A percentile compares a stretch with the other conserved stretches of the same genome.
Conservation (phyloP, 2,888 invertebrate species). For the Pachycephus smyrnensis region DNA sequence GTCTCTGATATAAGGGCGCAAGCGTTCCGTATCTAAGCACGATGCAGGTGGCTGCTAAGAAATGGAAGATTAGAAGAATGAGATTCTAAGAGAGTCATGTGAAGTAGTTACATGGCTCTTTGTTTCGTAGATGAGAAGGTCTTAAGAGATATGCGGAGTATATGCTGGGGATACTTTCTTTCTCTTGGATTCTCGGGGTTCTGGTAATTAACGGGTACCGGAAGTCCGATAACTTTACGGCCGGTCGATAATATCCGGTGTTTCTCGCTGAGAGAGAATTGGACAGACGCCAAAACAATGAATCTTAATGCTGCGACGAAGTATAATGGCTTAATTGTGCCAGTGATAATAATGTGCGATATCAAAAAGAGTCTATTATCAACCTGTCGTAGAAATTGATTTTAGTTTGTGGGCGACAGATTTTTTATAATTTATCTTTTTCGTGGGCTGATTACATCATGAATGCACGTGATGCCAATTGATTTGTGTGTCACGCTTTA, state of each 20-base stretch:
- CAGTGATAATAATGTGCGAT: constrained; percentile 28
- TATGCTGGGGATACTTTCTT: not conserved
- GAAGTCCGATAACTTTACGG: constrained; percentile 33
- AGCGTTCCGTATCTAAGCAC: not conserved
- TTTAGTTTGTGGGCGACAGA: not conserved
- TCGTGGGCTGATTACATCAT: not conserved
- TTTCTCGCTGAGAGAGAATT: constrained; percentile 31
- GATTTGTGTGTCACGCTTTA: not conserved
- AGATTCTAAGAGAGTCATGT: not conserved
- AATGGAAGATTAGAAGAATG: not conserved
- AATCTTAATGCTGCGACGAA: constrained; percentile 35
- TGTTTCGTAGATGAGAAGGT: not conserved
- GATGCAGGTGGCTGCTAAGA: not conserved
- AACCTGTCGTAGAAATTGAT: constrained; percentile 1
- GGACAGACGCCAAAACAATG: constrained; percentile 42
- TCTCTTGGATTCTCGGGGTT: not conserved
- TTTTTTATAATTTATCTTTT: not conserved
- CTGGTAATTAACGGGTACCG: constrained; percentile 28
- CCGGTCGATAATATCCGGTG: constrained; percentile 38
- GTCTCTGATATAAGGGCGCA: not conserved
- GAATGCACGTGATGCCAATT: not conserved
- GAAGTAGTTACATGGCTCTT: not conserved
- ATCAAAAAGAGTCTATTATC: constrained; percentile 2
- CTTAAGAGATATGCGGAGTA: not conserved
- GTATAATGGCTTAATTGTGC: constrained; percentile 37